Base-by-base conservation (phyloP, 2,888 invertebrate species). In the Phyllotreta cruciferae region DNA sequence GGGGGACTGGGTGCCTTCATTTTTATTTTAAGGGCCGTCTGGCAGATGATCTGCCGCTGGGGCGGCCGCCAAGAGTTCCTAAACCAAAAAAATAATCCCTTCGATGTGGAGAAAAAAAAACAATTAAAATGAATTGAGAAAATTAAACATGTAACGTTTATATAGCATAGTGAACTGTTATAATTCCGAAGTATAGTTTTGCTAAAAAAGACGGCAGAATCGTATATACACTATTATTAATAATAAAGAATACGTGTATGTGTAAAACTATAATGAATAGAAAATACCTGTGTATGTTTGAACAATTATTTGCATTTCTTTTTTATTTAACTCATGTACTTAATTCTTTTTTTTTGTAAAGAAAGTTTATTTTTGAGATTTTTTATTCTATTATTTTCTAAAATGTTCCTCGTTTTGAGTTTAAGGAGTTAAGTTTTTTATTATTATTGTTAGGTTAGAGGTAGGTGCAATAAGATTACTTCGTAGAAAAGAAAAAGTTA, bases 1-100 rank as follows among this genome's bases (percentile, higher is more conserved):
- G 82, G 79, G 81, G 81, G 78, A 78, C 81, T 80, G 80, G 81
- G 82, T 82, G 82, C 82, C 82, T 82, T 82, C 79, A 76, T 67
- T 65, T 66, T 67, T 65, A 60, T 64, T 62, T 64, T 50, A 69
- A 64, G 55, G 63, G 67, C 67, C 65, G 60, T 52, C 50, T 10
- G 41, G 37, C 57, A 36, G 57, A 39, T 39, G 39, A 50, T 35
- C n/a, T 65, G 64, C 62, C 54, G 54, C 57, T 45, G 56, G 63
- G 35, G 42, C 54, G 57, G 57, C 66, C 64, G 56, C 63, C 53
- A 65, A 80, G 79, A 81, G 81, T 81, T 81, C 81, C 81, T 81
- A 81, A 78, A 78, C 76, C 58, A 50, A 58, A 56, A 58, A 76
- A 74, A 74, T 76, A 66, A 78, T 79, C 79, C 79, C 73, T 79